Base-by-base conservation (phyloP, 2,888 invertebrate species). In the Spodoptera littoralis region DNA sequence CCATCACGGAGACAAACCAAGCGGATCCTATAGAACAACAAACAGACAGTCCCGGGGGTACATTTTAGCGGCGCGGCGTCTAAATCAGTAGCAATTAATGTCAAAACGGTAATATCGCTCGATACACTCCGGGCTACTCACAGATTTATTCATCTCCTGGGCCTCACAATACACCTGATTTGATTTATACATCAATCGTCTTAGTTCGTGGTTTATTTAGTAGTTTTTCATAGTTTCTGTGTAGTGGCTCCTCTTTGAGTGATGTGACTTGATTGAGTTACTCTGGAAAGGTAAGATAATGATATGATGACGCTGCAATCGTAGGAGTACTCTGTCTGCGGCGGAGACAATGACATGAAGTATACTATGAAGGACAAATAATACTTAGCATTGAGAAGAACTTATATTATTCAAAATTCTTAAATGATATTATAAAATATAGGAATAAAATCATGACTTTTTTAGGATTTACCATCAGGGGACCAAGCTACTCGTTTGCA, bases 71-170 rank as follows among this genome's bases (percentile, higher is more conserved):
- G 73, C 81, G 46, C 77, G 72, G 71, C 84, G 72, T 87, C 86
- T 77, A 88, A 90, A 89, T 91, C 89, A 85, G 81, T 85, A 85
- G 85, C 90, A 91, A 92, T 92, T 91, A 91, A 88, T 88, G 88
- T 90, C 90, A 90, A 90, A 91, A 88, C 88, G 86, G 84, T 88
- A 87, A 91, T 90, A 90, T 87, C 81, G 84, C 70, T 73, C 83
- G 83, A 84, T 84, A 84, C 82, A 85, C 80, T 84, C 84, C 88
- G 84, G 81, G 82, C 79, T 79, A 88, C 88, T 89, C 89, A 83
- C 82, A 69, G 85, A 89, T 88, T 90, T 90, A 90, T 90, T 85
- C 81, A 86, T 84, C 83, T 81, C 75, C n/a, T 13, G 81, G 73
- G 79, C 65, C 65, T 59, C 65, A 62, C 65, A 74, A 70, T 77